phyloP scores from a whole-genome alignment of 2,888 invertebrate species.

The Trissolcus brochymenae region DNA sequence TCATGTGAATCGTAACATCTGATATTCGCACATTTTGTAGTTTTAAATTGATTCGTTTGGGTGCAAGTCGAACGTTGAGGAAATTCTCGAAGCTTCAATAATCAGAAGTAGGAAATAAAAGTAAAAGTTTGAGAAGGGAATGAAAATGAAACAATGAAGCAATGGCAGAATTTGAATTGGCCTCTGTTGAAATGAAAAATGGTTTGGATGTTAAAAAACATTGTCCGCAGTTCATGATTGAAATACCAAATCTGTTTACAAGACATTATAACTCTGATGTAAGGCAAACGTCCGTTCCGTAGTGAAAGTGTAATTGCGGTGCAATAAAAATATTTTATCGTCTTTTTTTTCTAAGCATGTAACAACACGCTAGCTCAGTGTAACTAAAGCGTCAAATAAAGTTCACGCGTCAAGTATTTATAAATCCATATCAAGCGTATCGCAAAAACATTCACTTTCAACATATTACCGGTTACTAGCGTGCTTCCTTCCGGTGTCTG shows the following conservation, averaged over 20 bases:
- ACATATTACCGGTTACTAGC: conserved; percentile 65
- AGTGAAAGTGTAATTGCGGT: conserved; percentile 72
- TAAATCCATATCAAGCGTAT: conserved; percentile 67
- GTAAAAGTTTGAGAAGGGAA: no score
- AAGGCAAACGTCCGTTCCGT: conserved; percentile 65
- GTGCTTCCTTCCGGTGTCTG: conserved; percentile 65
- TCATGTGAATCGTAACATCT: no score
- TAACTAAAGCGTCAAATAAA: conserved; percentile 38
- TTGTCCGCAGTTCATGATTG: no score
- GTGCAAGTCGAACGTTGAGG: no score
- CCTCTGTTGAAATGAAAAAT: no score
- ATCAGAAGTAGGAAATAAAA: no score
- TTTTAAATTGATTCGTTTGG: no score
- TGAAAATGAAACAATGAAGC: conserved; percentile 5
- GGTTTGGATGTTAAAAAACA: no score
- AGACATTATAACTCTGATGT: conserved; percentile 21
- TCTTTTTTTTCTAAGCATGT: conserved; percentile 56
- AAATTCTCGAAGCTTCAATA: no score
- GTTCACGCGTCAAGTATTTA: conserved; percentile 56
- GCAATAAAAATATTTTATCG: conserved; percentile 71
- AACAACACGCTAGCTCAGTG: conserved; percentile 50
- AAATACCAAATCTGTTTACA: conserved; percentile 31
- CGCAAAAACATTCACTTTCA: conserved; percentile 69
- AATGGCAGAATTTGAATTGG: background rate
- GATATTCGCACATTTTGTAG: no score